These are phyloP conservation scores for Bellardia pandia DNA, from an alignment of 2,888 invertebrate species.

Conservation along the genomic window DNA sequence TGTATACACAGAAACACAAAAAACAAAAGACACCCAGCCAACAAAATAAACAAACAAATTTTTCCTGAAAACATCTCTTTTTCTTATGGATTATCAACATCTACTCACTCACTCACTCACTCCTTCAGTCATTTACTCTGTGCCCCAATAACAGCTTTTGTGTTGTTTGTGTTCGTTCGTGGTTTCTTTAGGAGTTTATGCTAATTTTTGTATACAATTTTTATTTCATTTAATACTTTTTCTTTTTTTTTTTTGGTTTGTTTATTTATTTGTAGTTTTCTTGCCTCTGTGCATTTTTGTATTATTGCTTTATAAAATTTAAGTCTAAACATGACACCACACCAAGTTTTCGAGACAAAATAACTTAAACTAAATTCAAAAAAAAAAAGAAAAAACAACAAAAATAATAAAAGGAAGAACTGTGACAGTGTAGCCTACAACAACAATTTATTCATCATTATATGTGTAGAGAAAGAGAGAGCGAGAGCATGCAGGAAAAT, in stretches of 20 bases:
- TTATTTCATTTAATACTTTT: conserved; percentile 32
- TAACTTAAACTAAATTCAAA: not conserved
- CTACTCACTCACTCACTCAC: not conserved
- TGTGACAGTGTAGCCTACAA: conserved; percentile 40
- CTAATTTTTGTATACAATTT: conserved; percentile 39
- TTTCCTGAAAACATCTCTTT: conserved; percentile 35
- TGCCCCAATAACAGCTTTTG: conserved; percentile 10
- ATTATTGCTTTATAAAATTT: not conserved
- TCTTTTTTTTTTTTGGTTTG: not conserved
- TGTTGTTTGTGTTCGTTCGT: conserved; percentile 26
- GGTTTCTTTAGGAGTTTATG: conserved; percentile 30
- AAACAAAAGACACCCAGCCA: not conserved
- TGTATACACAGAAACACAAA: conserved; percentile 6
- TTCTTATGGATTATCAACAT: conserved; percentile 2
- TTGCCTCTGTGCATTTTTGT: not conserved
- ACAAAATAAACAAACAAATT: conserved; percentile 6
- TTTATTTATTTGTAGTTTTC: not conserved
- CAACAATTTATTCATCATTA: conserved; percentile 46
- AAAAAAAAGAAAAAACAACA: conserved; percentile 6
- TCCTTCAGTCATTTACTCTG: not conserved
- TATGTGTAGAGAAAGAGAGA: not conserved
- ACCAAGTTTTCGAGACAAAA: not conserved
- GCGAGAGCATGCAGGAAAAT: conserved; percentile 27
- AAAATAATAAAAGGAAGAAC: conserved; percentile 46
- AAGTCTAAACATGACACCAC: conserved; percentile 39